These are phyloP conservation scores for Drosophila nigritarsus DNA, from an alignment of 2,888 invertebrate genomes.

Conservation along the genomic window DNA sequence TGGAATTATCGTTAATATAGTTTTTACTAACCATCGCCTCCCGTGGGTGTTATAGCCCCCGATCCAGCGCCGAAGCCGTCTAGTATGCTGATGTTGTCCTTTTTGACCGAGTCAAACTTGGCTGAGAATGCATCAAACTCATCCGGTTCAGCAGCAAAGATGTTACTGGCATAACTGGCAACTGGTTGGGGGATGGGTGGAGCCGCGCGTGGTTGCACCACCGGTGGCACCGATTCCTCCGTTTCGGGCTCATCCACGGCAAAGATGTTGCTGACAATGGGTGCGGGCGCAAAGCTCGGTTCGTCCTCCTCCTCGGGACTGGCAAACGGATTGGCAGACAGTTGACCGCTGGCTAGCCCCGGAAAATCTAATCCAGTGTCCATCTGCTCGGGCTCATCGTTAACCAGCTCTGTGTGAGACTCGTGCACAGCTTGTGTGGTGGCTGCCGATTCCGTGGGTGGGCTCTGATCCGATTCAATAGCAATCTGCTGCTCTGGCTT, in stretches of 20 bases:
- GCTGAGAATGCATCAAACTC: conserved; percentile 95
- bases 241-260: conserved; percentile 67
- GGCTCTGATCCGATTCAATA: conserved; percentile 77
- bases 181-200: conserved; percentile 42
- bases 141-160: conserved; percentile 86
- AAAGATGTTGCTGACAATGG: conserved; percentile 75
- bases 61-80: conserved; percentile 84
- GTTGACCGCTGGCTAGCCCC: conserved; percentile 78
- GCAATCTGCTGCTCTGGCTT: conserved; percentile 30
- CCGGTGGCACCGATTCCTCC: conserved; percentile 43
- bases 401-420: conserved; percentile 62
- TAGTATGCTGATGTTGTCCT: conserved; percentile 83
- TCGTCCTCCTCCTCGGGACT: conserved; percentile 84
- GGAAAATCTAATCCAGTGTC: conserved; percentile 84
- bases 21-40: conserved; percentile 81
- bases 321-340: conserved; percentile 86
- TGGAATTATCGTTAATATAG: background rate
- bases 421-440: conserved; percentile 70
- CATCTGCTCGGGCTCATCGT: conserved; percentile 83
- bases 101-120: conserved; percentile 90
- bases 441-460: conserved; percentile 78
- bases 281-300: conserved; percentile 62
- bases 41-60: conserved; percentile 82
- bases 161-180: conserved; percentile 77
- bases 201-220: conserved; percentile 55